Conservation (phyloP, 2,113 vertebrate genomes). For the Pelobates fuscus region DNA sequence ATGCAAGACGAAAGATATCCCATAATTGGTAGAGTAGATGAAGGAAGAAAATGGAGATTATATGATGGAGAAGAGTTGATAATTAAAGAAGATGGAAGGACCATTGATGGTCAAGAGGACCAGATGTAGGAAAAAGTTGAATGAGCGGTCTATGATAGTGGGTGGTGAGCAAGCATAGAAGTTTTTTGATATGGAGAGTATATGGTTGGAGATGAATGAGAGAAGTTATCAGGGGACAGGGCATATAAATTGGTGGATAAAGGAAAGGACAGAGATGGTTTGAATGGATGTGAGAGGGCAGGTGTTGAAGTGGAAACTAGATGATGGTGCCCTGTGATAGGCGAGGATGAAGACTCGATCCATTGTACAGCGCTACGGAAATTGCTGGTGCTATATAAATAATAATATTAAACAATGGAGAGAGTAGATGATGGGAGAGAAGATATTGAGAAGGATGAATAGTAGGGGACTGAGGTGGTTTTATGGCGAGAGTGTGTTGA, state of each 20-base stretch:
- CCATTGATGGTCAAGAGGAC: no score
- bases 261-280: background rate
- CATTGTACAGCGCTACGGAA: no score
- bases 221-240: slow-evolving; percentile 12
- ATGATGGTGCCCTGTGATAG: no score
- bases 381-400: no score
- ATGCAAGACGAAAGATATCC: no score
- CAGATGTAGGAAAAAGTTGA: background rate
- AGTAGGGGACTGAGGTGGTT: background rate
- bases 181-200: background rate
- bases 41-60: background rate
- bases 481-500: background rate
- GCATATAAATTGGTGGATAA: background rate
- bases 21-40: background rate
- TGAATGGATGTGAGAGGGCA: no score
- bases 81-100: background rate
- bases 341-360: no score
- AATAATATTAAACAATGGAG: background rate
- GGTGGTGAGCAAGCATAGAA: no score
- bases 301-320: no score
- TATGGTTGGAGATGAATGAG: background rate
- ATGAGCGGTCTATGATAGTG: background rate
- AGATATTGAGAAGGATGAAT: background rate
- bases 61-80: no score
- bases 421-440: background rate